A percentile compares a stretch with the other conserved stretches of the same genome.
These are phyloP conservation scores for Taphrorychus bicolor DNA, from an alignment of 2,888 invertebrate species.

Conservation along the genomic window DNA sequence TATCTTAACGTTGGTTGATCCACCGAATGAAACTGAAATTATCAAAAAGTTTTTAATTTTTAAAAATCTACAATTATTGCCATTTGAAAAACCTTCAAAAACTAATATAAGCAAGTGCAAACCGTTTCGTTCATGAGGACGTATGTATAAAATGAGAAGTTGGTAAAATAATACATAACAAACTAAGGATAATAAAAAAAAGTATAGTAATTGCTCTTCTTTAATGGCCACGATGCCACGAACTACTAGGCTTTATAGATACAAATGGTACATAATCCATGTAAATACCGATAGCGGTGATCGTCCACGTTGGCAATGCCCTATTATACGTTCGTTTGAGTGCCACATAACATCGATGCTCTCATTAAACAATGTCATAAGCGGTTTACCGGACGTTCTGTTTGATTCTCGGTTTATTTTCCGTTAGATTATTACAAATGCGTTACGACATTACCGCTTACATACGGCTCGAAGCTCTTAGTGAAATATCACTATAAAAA, in stretches of 20 bases:
- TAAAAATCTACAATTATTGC: too few species aligned
- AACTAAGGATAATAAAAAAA: too few species aligned
- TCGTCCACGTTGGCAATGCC: constrained; percentile 10
- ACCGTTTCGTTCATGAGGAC: too few species aligned
- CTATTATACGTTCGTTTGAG: background rate
- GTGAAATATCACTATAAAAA: background rate
- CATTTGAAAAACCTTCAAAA: too few species aligned
- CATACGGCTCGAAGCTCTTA: background rate
- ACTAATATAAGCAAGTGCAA: too few species aligned
- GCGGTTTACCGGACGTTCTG: constrained; percentile 12
- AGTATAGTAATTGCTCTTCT: too few species aligned
- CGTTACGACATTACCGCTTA: constrained; percentile 4
- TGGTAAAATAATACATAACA: too few species aligned
- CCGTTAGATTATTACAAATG: constrained; percentile 11
- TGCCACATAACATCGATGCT: constrained; percentile 10
- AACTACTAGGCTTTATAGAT: constrained; percentile 9
- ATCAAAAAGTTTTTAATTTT: too few species aligned
- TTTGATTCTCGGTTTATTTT: constrained; percentile 18
- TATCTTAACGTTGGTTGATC: too few species aligned
- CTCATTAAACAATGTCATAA: constrained; percentile 28
- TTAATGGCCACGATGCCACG: too few species aligned
- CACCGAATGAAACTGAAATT: too few species aligned
- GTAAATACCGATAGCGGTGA: constrained; percentile 47
- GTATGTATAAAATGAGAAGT: too few species aligned
- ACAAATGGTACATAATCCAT: constrained; percentile 54